Evolutionary conservation across 1,140 invertebrate genomes (phyloP), one percentile per base, ranked within the genome.

Genomic region (Idris sp.): DNA sequence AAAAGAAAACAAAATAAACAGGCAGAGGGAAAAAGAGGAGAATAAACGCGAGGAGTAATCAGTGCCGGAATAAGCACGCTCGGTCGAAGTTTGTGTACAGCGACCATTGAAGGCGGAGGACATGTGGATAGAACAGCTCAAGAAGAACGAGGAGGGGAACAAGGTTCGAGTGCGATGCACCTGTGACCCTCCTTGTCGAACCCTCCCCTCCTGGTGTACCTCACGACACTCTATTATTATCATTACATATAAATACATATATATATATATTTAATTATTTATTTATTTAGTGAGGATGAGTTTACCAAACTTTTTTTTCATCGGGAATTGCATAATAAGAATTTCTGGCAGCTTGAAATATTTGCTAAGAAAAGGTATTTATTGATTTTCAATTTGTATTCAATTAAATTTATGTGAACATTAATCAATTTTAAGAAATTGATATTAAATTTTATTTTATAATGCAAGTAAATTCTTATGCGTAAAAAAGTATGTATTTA

Each of bases 161-260:
- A 64, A 77, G 76, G 73, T 79, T 69, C 53, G 71, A 79, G 79
- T 82, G 49, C 79, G 80, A 82, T 80, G 81, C 83, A 84, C 81
- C 82, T 84, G 81, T 80, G 64, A 65, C 51, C 49, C 74, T 69
- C 67, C 61, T 31, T 31, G 6, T 30, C 43, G 38, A 49, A 48
- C 46, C 49, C 46, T 30, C 35, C 54, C 33, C 44, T 13, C 14
- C 14, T 35, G n/a, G 35, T n/a, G n/a, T 46, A 61, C 54, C 44
- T 38, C 11, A 53, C n/a, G n/a, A 68, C 46, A 44, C 6, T 22
- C 10, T 61, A 40, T 43, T 58, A 64, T 54, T 54, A 61, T 58
- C 38, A 44, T 46, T 22, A 22, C 19, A 28, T 7, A 51, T 43
- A 51, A 14, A 38, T 41, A 36, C 41, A 33, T 26, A 36, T 33